These are phyloP conservation scores for Melanotaenia parkinsoni DNA, from an alignment of 2,797 vertebrate genomes.

Conservation along the genomic window DNA sequence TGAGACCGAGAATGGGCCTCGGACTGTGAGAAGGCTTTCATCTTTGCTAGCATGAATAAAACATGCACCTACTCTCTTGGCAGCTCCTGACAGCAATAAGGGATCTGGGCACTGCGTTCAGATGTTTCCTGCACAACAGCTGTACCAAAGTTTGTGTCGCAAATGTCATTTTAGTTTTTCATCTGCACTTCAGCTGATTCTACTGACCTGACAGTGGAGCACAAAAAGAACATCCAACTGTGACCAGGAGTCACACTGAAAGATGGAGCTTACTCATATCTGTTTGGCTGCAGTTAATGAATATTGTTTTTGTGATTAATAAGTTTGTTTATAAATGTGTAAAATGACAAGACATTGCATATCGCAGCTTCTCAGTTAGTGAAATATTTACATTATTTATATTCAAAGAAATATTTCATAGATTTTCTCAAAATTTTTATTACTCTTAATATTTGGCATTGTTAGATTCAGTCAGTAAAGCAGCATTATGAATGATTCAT, in stretches of 20 bases:
- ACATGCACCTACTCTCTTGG: slow-evolving; percentile 53
- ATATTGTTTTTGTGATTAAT: neutral
- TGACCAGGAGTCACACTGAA: neutral
- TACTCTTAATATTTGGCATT: neutral
- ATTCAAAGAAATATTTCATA: too few species aligned
- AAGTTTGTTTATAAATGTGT: neutral
- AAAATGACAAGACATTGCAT: too few species aligned
- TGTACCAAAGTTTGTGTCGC: slow-evolving; percentile 18
- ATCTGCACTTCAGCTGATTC: slow-evolving; percentile 13
- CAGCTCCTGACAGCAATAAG: slow-evolving; percentile 41
- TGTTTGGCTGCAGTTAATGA: neutral
- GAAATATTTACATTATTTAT: too few species aligned
- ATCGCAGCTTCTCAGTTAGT: too few species aligned
- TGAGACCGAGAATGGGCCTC: slow-evolving; percentile 29
- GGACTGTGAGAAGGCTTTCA: slow-evolving; percentile 44
- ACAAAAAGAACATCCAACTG: slow-evolving; percentile 18
- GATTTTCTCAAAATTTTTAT: neutral
- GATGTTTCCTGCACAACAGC: slow-evolving; percentile 21
- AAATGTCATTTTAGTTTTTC: slow-evolving; percentile 43
- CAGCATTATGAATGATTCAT: neutral
- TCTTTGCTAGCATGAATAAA: slow-evolving; percentile 54
- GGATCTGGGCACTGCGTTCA: slow-evolving; percentile 37
- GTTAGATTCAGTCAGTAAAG: neutral
- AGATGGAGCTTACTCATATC: neutral
- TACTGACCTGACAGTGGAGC: slow-evolving; percentile 11